Base-by-base conservation (phyloP, 2,797 vertebrate genomes). In the Cyprinella venusta region DNA sequence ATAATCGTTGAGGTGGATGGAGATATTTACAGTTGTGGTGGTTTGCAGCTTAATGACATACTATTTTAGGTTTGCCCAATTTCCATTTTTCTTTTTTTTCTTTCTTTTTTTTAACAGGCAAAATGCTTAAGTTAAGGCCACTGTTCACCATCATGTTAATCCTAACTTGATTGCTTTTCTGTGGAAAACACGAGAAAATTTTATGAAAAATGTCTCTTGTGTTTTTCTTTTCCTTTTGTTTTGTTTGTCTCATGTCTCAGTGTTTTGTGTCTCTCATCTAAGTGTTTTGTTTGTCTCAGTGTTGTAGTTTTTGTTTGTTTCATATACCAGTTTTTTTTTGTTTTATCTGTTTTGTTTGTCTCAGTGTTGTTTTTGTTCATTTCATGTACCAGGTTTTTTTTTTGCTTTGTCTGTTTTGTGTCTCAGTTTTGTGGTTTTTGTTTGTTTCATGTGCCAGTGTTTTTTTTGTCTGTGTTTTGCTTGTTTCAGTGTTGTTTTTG, bases 11-110 rank as follows among this genome's bases (percentile, higher is more conserved):
- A 48, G 24, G 59, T 48, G 40, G 24, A 33, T 21, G 1, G 40
- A 77, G 24, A 48, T 64, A 63, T 63, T 81, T 81, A 81, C 10
- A 74, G 42, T 40, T 50, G 19, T 38, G 18, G 33, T 50, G 36
- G 18, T 71, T 30, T 33, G 36, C 9, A 15, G n/a, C 45, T 81
- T 81, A 72, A 50, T n/a, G n/a, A 38, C 33, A 6, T 36, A 15
- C 15, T 36, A n/a, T 38, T 64, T 26, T 45, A 71, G 19, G 40
- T 48, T 33, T 8, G 52, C 19, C 52, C 48, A 40, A 33, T 21
- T 80, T 59, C 33, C 0, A 3, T 42, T n/a, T 56, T 12, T n/a
- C 4, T 4, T 5, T 30, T 30, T 30, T 2, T 30, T 30, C 26
- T 30, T 30, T 30, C 5, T 24, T 12, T 1, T 24, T 24, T 13